Percentiles rank a stretch among this genome's conserved stretches.
Evolutionary conservation across 1,140 invertebrate species (phyloP).

Genomic region (Metopolophium dirhodum): DNA sequence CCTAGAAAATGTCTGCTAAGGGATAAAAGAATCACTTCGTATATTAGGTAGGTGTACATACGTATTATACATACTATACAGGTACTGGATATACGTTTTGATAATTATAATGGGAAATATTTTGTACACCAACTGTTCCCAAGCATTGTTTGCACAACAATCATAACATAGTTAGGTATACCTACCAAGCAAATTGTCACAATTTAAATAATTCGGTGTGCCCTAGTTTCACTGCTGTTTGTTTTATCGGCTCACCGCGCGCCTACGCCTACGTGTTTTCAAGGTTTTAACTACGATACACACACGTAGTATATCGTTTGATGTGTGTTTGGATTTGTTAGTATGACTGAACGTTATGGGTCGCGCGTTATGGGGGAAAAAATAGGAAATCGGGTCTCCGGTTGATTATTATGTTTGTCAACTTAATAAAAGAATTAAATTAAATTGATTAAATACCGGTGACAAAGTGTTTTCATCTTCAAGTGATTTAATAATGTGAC

Average conservation of each 20-base stretch:
- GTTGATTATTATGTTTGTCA: neutral
- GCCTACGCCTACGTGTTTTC: neutral
- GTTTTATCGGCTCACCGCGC: neutral
- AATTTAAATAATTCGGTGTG: neutral
- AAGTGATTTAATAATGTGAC: neutral
- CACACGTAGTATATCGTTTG: neutral
- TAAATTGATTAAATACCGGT: neutral
- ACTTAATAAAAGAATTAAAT: neutral
- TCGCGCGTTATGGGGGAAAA: neutral
- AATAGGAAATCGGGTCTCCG: neutral
- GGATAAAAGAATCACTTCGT: neutral
- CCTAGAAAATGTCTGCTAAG: neutral
- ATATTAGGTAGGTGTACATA: too few species aligned
- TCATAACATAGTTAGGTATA: neutral
- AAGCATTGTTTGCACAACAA: neutral
- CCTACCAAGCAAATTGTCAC: neutral
- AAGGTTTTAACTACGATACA: neutral
- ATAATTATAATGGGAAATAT: neutral
- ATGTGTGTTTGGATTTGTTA: constrained; percentile 10
- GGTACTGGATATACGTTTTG: neutral
- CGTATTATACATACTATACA: neutral
- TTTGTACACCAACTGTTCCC: neutral
- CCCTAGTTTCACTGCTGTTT: neutral
- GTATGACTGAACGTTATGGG: neutral
- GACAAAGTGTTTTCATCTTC: neutral